These are phyloP conservation scores for Vollenhovia emeryi DNA, from an alignment of 1,140 invertebrate genomes.

Conservation along the genomic window DNA sequence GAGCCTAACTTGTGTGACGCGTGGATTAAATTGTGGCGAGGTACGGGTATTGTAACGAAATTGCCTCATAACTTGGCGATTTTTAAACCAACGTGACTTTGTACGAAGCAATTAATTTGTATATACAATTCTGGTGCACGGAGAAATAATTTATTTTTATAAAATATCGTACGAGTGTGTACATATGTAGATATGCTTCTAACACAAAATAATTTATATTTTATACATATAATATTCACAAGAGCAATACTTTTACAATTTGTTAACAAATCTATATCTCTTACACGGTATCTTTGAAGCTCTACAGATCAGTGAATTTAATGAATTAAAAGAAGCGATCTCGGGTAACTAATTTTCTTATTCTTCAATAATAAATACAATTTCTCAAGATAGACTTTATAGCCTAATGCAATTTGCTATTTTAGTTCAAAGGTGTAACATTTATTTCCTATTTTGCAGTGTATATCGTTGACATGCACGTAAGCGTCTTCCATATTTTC, in stretches of 20 bases:
- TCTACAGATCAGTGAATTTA: not conserved
- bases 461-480: conserved; percentile 76
- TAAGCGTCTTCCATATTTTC: conserved; percentile 74
- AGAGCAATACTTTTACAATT: not conserved
- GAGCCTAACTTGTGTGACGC: conserved; percentile 64
- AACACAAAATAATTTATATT: not conserved
- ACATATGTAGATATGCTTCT: not conserved
- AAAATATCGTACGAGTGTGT: not conserved
- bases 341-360: not conserved
- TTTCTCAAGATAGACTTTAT: not conserved
- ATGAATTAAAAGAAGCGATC: not conserved
- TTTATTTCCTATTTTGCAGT: conserved; percentile 85
- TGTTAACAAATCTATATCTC: not conserved
- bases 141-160: conserved; percentile 7
- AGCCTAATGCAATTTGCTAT: conserved; percentile 47
- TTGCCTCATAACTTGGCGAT: conserved; percentile 77
- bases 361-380: not conserved
- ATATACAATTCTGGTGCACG: too few relatives aligned
- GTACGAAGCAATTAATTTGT: not conserved
- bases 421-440: conserved; percentile 78
- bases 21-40: conserved; percentile 81
- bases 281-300: not conserved
- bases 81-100: conserved; percentile 75
- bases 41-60: conserved; percentile 68
- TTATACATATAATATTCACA: not conserved